Evolutionary conservation across 1,140 invertebrate genomes (phyloP).

Genomic region (Neodiprion virginianus): DNA sequence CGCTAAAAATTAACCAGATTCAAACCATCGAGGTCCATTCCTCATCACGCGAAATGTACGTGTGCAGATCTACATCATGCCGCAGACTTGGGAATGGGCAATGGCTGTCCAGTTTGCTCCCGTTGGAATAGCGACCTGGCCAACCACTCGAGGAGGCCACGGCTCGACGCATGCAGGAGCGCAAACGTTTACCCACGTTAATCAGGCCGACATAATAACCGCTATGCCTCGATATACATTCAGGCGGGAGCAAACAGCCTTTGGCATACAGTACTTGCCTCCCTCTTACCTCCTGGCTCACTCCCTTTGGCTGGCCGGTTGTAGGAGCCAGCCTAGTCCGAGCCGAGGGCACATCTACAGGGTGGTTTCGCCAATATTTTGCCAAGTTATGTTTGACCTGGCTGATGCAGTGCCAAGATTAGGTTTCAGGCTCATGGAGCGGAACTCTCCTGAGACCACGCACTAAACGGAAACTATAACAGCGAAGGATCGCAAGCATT

Average conservation of each 20-base stretch:
- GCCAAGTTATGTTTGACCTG: slow-evolving; percentile 51
- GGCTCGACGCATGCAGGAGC: background rate
- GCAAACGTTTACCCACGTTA: slow-evolving; percentile 60
- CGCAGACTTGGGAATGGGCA: too few species aligned
- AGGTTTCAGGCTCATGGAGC: slow-evolving; percentile 61
- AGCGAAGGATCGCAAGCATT: background rate
- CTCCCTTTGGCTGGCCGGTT: background rate
- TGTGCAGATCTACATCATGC: too few species aligned
- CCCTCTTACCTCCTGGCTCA: background rate
- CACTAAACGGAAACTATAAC: background rate
- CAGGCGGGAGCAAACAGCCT: slow-evolving; percentile 52
- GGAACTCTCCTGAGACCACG: slow-evolving; percentile 51
- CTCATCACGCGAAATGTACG: too few species aligned
- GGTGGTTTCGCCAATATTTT: slow-evolving; percentile 43
- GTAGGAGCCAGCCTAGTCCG: background rate
- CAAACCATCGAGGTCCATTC: too few species aligned
- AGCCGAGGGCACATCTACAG: background rate
- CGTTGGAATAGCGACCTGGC: background rate
- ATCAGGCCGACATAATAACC: slow-evolving; percentile 57
- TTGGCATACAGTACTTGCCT: background rate
- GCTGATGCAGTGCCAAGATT: slow-evolving; percentile 57
- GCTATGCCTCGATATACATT: slow-evolving; percentile 45
- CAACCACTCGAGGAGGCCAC: too few species aligned
- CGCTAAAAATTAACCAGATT: too few species aligned
- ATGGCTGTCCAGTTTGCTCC: too few species aligned